phyloP scores from a whole-genome alignment of 2,113 vertebrate species.

The Proteles cristata region DNA sequence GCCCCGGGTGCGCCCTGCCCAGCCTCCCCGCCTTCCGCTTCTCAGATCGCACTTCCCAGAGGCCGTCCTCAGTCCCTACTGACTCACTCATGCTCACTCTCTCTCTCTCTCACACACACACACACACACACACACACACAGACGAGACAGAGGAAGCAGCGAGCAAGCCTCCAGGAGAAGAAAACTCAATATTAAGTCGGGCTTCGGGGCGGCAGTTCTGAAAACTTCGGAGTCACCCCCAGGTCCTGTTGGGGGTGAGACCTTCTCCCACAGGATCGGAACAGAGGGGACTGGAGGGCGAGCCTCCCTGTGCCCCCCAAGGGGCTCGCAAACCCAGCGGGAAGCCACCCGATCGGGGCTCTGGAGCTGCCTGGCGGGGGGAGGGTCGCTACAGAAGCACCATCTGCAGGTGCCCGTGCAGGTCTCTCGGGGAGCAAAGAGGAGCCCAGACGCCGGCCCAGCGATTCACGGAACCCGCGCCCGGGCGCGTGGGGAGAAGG shows the following conservation, averaged over 20 bases:
- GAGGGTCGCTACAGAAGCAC: fast-evolving
- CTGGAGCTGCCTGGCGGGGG: not conserved
- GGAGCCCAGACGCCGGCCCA: fast-evolving
- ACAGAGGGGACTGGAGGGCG: fast-evolving
- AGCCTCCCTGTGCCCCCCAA: fast-evolving
- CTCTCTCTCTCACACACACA: no score
- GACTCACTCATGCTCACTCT: no score
- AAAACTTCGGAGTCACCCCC: fast-evolving
- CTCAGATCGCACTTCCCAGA: not conserved
- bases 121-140: no score
- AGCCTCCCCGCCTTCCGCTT: fast-evolving
- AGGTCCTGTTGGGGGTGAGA: fast-evolving
- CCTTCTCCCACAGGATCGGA: not conserved
- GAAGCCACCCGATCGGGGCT: not conserved
- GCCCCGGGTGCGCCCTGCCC: fast-evolving
- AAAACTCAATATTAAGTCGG: not conserved
- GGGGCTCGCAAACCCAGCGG: fast-evolving
- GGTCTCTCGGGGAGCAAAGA: fast-evolving
- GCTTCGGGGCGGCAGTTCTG: not conserved
- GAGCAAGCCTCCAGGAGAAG: not conserved
- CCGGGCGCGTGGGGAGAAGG: fast-evolving
- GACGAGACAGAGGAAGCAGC: not conserved
- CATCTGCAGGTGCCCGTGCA: fast-evolving
- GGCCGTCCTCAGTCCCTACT: not conserved
- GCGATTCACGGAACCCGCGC: fast-evolving